phyloP scores from a whole-genome alignment of 2,113 vertebrate genomes.

The Sprattus sprattus region DNA sequence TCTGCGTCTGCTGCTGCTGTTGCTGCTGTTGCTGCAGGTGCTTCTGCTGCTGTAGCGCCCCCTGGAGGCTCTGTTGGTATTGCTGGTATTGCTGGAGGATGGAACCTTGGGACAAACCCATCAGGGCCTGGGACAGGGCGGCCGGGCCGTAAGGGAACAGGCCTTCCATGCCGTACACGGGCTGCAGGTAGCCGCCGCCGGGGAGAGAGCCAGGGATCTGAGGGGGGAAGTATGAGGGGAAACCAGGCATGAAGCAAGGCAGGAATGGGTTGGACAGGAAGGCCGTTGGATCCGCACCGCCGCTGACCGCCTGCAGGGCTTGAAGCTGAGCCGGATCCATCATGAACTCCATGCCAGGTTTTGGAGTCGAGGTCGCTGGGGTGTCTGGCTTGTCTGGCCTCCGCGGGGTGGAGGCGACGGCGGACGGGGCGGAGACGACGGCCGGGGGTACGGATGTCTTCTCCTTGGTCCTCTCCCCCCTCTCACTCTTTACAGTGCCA shows the following conservation, averaged over 20 bases:
- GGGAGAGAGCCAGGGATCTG: conserved; percentile 82
- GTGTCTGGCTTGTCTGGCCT: conserved; percentile 74
- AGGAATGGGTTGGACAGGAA: conserved; percentile 83
- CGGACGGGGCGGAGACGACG: conserved; percentile 60
- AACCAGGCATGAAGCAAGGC: conserved; percentile 85
- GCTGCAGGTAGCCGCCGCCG: conserved; percentile 85
- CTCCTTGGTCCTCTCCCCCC: conserved; percentile 74
- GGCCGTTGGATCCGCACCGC: conserved; percentile 76
- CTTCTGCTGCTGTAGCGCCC: conserved; percentile 83
- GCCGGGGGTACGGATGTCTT: conserved; percentile 67
- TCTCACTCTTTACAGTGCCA: conserved; percentile 74
- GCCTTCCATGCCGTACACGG: conserved; percentile 87
- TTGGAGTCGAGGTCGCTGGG: conserved; percentile 68
- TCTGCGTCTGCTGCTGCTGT: conserved; percentile 61
- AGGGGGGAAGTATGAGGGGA: conserved; percentile 82
- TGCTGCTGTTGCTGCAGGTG: conserved; percentile 79
- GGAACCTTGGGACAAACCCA: conserved; percentile 81
- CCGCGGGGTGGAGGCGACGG: conserved; percentile 54
- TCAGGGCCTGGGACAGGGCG: conserved; percentile 83
- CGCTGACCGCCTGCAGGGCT: conserved; percentile 81
- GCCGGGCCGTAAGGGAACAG: conserved; percentile 84
- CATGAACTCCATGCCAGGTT: conserved; percentile 77
- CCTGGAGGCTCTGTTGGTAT: conserved; percentile 92
- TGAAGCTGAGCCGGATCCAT: conserved; percentile 82
- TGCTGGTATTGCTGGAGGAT: conserved; percentile 90